phyloP scores from a whole-genome alignment of 2,888 invertebrate species.

The Leucophenga maculata region DNA sequence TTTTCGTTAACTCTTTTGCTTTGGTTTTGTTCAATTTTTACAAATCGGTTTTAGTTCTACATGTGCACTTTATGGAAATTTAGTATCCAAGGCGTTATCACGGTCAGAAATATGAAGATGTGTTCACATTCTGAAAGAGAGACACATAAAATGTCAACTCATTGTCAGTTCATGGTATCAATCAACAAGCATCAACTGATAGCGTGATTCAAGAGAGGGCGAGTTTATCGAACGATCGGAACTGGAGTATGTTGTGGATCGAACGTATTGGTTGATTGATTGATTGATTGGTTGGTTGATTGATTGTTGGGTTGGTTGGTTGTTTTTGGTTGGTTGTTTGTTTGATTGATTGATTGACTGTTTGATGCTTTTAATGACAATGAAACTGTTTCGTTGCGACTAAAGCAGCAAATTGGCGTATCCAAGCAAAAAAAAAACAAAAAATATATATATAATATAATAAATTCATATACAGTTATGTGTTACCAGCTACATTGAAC shows the following conservation, averaged over 20 bases:
- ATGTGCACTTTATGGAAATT: conserved; percentile 48
- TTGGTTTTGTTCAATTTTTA: conserved; percentile 25
- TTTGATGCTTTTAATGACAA: conserved; percentile 21
- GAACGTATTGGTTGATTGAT: conserved; percentile 27
- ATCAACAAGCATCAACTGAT: conserved; percentile 30
- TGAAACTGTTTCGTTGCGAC: conserved; percentile 33
- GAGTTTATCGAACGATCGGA: conserved; percentile 25
- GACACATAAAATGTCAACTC: conserved; percentile 69
- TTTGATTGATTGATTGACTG: conserved; percentile 10
- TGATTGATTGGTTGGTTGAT: conserved; percentile 28
- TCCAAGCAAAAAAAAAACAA: conserved; percentile 31
- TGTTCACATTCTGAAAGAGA: conserved; percentile 71
- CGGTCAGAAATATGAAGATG: conserved; percentile 70
- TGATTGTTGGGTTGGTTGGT: background rate
- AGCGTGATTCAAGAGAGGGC: conserved; percentile 2
- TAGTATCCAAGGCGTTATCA: conserved; percentile 69
- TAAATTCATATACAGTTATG: too few species aligned
- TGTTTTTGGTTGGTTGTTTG: conserved; percentile 5
- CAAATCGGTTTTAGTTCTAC: conserved; percentile 30
- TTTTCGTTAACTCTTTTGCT: background rate
- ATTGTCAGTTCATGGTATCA: conserved; percentile 62
- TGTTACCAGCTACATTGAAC: too few species aligned
- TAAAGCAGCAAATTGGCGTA: conserved; percentile 18
- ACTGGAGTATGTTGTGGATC: conserved; percentile 6
- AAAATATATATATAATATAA: too few species aligned